phyloP scores from a whole-genome alignment of 2,113 vertebrate species.

The Corynorhinus townsendii region DNA sequence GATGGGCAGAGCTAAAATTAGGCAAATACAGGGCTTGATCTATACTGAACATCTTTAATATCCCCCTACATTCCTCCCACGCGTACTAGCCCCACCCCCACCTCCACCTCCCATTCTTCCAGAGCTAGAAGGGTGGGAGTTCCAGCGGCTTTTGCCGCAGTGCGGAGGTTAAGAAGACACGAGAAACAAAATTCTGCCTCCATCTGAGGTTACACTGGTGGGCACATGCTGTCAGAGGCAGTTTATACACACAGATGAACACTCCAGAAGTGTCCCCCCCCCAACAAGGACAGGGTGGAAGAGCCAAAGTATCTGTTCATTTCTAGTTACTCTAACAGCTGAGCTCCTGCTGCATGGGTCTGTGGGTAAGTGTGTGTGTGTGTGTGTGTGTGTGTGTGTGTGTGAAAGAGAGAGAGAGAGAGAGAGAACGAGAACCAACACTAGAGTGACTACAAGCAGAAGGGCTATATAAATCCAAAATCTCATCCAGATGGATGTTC shows the following conservation, averaged over 20 bases:
- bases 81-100: background rate
- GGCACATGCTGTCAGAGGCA: background rate
- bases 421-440: background rate
- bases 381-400: background rate
- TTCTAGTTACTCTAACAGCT: background rate
- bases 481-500: background rate
- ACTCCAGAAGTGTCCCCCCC: background rate
- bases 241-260: background rate
- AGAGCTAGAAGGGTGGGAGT: background rate
- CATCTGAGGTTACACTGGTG: background rate
- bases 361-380: background rate
- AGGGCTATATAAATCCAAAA: background rate
- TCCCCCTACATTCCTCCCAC: background rate
- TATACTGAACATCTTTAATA: too few species aligned
- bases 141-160: slow-evolving; percentile 58
- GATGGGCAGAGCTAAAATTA: background rate
- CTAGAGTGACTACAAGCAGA: background rate
- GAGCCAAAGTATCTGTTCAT: background rate
- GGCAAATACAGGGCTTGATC: background rate
- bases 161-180: slow-evolving; percentile 54
- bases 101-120: background rate
- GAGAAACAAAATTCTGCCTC: background rate
- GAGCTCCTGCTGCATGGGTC: background rate
- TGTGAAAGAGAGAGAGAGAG: too few species aligned
- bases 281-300: background rate